Base-by-base conservation (phyloP, 2,797 vertebrate genomes). In the Taeniopygia guttata region DNA sequence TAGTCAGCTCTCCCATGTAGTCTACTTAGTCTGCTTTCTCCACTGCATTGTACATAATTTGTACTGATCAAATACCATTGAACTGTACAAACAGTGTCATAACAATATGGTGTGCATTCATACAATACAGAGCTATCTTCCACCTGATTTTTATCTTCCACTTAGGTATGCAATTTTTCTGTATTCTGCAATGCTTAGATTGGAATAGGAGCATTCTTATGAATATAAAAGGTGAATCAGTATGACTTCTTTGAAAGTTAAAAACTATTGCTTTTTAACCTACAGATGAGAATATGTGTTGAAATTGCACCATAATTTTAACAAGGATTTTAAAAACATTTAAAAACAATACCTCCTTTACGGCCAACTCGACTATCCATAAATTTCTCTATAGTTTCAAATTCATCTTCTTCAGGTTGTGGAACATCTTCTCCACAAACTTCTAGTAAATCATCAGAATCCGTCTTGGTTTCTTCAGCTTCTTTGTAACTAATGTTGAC, bases 401-500 rank as follows among this genome's bases (percentile, higher is more conserved):
- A 99, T 96, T 99, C 99, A 19, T 99, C 99, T 90, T 99, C 99
- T 91, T 99, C 99, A 10, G 99, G 98, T 48, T 98, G 99, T 12
- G 99, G 99, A 17, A 99, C 99, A 76, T 99, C 99, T 95, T 99
- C 99, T n/a, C 99, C 99, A 88, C 98, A 98, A 77, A 99, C 98
- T 97, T 99, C 99, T 52, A 99, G 95, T 56, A 99, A 97, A 95
- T 99, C 99, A 89, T 99, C 99, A 2, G 99, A 99, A 98, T 99
- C 99, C 0, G 99, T 99, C 97, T 99, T 99, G 85, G 99, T 97
- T 90, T 99, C 99, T 85, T 99, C 99, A n/a, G 99, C 99, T 97
- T 99, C 99, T 94, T 99, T 99, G 96, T 99, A 99, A 97, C 99
- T 99, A 84, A 99, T 84, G 42, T 99, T 99, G 78, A 99, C 99